Base-by-base conservation (phyloP, 64 coral and sea anemone species). In the Dendrophyllia cribrosa region DNA sequence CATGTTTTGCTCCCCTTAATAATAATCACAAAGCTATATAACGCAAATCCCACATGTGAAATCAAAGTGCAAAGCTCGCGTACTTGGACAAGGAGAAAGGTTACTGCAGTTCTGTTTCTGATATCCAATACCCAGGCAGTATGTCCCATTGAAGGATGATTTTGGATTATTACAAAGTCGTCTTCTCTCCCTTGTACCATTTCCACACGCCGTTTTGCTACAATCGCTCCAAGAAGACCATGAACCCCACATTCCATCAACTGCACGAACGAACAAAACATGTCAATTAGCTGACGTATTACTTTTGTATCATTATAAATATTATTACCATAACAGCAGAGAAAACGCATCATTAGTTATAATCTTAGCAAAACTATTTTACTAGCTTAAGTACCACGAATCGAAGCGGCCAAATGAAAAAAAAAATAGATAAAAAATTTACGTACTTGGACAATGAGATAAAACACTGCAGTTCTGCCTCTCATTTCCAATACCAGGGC, bases 121-220 rank as follows among this genome's bases (percentile, higher is more conserved):
- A n/a, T 5, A 20, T 75, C 46, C 46, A 48, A 43, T 5, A 20
- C 44, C 48, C 6, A 8, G n/a, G 66, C 66, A 69, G 22, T 24
- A 69, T 69, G 66, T 69, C 7, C 70, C 89, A 50, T 66, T 71
- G 45, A 84, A 23, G 4, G 77, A 51, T 20, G 79, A 68, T 64
- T 12, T 20, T 48, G 89, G 89, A 26, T 85, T 74, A 21, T 55
- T 59, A 14, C 89, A 91, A 1, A 56, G 72, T 23, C 89, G 74
- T 13, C 7, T 75, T 23, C 89, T 69, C 11, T 79, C 46, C 26
- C 72, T 55, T 16, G 24, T 72, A 6, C 89, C 89, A 20, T 26
- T 43, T 2, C 49, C 78, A 51, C 89, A 91, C 34, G 34, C 34
- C 7, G 67, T 22, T 24, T 85, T 91, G 20, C 68, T 75, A 51